Evolutionary conservation across 2,888 invertebrate genomes (phyloP).

Genomic region (Capitulum mitella): DNA sequence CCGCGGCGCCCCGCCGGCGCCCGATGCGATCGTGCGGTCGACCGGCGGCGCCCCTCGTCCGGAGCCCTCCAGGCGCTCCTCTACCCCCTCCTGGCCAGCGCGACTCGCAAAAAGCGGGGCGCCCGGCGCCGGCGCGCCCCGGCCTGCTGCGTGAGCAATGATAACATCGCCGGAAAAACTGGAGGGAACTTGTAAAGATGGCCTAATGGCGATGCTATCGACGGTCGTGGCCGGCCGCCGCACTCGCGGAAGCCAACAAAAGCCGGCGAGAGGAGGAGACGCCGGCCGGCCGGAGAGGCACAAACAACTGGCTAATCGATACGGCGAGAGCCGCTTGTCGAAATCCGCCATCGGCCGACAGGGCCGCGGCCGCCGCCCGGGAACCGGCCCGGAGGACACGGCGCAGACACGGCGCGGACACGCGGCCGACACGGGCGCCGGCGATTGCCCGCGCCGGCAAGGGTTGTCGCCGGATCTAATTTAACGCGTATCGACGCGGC

Average conservation of each 20-base stretch:
- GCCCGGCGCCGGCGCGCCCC: background rate
- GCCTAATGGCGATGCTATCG: conserved; percentile 22
- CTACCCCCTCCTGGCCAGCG: background rate
- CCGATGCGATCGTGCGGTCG: too few species aligned
- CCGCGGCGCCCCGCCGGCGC: background rate
- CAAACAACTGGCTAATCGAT: conserved; percentile 14
- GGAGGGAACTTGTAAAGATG: conserved; percentile 20
- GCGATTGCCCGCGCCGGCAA: background rate
- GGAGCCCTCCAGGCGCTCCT: background rate
- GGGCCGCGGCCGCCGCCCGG: background rate
- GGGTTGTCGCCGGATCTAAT: background rate
- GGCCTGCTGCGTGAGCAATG: background rate
- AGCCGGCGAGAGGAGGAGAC: background rate
- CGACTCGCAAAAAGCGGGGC: background rate
- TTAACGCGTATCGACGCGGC: conserved; percentile 7
- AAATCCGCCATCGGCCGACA: background rate
- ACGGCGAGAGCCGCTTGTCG: background rate
- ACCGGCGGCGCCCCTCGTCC: too few species aligned
- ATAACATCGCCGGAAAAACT: background rate
- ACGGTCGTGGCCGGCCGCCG: background rate
- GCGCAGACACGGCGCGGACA: background rate
- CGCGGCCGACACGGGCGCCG: background rate
- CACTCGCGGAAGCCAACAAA: background rate
- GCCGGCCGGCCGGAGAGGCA: background rate
- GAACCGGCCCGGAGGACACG: background rate